A percentile compares a stretch with the other conserved stretches of the same genome.
phyloP scores from a whole-genome alignment of 1,140 invertebrate genomes.

The Whitmania pigra region DNA sequence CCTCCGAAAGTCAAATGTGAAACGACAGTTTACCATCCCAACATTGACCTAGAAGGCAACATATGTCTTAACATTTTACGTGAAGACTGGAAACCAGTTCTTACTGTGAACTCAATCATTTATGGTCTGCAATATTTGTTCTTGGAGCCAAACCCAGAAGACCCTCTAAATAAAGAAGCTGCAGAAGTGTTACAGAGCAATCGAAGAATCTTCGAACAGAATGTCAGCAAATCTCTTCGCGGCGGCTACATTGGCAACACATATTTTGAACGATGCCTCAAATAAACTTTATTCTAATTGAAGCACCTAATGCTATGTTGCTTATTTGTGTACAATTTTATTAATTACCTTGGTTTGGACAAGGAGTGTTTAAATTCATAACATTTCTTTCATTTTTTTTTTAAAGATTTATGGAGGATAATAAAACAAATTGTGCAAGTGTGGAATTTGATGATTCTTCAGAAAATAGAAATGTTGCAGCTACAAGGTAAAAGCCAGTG shows the following conservation, averaged over 20 bases:
- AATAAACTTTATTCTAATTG: constrained; percentile 51
- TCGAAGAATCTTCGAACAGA: constrained; percentile 82
- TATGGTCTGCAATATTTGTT: constrained; percentile 96
- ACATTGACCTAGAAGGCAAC: constrained; percentile 71
- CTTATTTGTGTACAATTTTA: background rate
- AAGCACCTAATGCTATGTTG: background rate
- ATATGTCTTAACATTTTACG: constrained; percentile 94
- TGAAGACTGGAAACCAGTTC: constrained; percentile 97
- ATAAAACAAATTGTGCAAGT: constrained; percentile 1
- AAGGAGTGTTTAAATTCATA: background rate
- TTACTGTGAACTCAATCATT: constrained; percentile 93
- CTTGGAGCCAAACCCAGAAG: constrained; percentile 94
- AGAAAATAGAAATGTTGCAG: background rate
- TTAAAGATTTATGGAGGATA: background rate
- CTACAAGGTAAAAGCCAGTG: background rate
- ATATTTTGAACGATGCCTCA: constrained; percentile 88
- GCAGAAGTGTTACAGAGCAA: constrained; percentile 91
- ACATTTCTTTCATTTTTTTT: background rate
- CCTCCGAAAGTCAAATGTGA: constrained; percentile 80
- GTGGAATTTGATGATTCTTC: background rate
- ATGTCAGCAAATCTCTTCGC: constrained; percentile 86
- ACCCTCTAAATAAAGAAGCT: constrained; percentile 97
- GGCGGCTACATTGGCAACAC: constrained; percentile 81
- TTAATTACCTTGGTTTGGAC: background rate
- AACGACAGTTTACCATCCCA: constrained; percentile 89